Percentiles rank a stretch among this genome's conserved stretches.
Evolutionary conservation across 2,113 vertebrate genomes (phyloP).

Genomic region (Mobula birostris): DNA sequence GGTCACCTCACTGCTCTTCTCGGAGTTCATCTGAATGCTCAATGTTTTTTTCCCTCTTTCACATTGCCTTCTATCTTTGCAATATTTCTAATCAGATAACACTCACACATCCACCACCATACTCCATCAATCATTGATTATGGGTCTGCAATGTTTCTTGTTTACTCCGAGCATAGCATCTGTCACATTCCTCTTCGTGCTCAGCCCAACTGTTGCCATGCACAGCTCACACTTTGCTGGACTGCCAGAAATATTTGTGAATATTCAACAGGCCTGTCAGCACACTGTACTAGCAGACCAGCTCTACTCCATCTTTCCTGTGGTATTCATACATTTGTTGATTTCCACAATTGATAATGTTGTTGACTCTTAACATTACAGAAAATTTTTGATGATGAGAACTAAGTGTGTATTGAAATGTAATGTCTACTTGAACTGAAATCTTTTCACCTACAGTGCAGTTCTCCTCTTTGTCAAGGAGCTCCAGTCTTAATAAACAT

Average conservation of each 20-base stretch:
- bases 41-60: no score
- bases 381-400: constrained; percentile 5
- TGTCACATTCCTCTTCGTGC: neutral
- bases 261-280: neutral
- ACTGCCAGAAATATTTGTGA: constrained; percentile 15
- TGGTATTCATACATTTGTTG: neutral
- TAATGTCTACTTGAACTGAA: neutral
- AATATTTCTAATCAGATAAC: neutral
- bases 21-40: neutral
- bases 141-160: neutral
- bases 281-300: neutral
- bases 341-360: neutral
- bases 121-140: neutral
- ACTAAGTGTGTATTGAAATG: neutral
- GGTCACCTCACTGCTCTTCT: neutral
- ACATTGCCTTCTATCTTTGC: neutral
- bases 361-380: neutral
- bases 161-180: neutral
- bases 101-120: neutral
- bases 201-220: neutral
- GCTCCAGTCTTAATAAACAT: neutral
- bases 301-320: neutral
- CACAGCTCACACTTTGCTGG: neutral
- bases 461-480: neutral
- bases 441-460: neutral